Evolutionary conservation across 2,113 vertebrate genomes (phyloP), one percentile per base, ranked within the genome.

Genomic region (Merops nubicus): DNA sequence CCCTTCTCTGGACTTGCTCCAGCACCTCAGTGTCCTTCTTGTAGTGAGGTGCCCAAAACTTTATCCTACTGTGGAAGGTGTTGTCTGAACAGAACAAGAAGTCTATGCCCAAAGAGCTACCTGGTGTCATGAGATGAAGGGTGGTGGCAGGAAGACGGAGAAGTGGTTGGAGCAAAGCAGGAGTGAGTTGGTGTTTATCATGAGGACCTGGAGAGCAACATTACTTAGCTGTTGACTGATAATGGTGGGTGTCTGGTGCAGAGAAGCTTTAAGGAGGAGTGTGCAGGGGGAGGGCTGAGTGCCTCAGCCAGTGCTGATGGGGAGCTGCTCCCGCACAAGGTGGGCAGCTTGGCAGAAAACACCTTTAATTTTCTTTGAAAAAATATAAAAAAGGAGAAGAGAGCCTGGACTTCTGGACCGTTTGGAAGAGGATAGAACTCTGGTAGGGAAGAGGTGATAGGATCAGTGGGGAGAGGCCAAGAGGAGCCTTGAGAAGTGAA

Each of bases 401-500:
- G 18, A 82, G 8, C 8, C 38, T 82, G 65, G 43, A 60, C 15
- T 68, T 87, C 17, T 63, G 57, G 34, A 23, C 22, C 51, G 68
- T 17, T 28, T 85, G 47, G 69, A 75, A 59, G 42, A 85, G 28
- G 5, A 8, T 34, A 23, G 40, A 48, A 40, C 21, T 79, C 31
- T 89, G 47, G n/a, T 89, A 85, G 19, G 23, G 62, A 85, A 79
- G 16, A 93, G 21, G 43, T 90, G 67, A 56, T 65, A 57, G 36
- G 36, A 74, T 21, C 12, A 72, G 42, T 42, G 48, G 56, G 43
- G 65, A 68, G 50, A 96, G 70, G 34, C 34, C 81, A 91, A 69
- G 51, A 88, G 64, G 23, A 85, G 16, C 38, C 64, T 81, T 85
- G 79, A 88, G 25, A 74, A 50, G 42, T 73, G 69, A 87, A 47